Evolutionary conservation across 2,113 vertebrate genomes (phyloP), one percentile per base, ranked within the genome.

Genomic region (Archocentrus centrarchus): DNA sequence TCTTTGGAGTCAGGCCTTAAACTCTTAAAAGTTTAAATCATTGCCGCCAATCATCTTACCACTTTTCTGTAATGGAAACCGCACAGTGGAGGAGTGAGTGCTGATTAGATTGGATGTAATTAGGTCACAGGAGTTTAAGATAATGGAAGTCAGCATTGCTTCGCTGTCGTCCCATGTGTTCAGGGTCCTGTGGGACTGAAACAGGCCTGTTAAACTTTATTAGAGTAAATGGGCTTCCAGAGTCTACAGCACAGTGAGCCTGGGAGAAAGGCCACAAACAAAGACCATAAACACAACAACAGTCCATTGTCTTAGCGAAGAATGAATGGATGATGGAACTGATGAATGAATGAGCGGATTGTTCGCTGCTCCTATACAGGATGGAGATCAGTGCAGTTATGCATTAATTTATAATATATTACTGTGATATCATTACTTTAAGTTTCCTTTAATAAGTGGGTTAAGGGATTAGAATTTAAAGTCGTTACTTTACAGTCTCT

Each of bases 181-280:
- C 68, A 17, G 53, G 80, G 80, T 91, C 91, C 88, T 75, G 80
- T 79, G 91, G 85, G 86, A 92, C 87, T 41, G 41, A 86, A 86
- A 57, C 76, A 22, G 61, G 80, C 89, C 89, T 89, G 94, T 93
- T 93, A 89, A 93, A 92, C 89, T 92, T 95, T 92, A 94, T 91
- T 91, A 84, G 87, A 83, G 80, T 79, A 77, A 90, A 83, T 87
- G 83, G 87, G 86, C 89, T 90, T 84, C 85, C 84, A 59, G 87
- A 88, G 85, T 79, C 84, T 84, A 66, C 83, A 44, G 60, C 66
- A 68, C 77, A 73, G 77, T 63, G 85, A 82, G 90, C 77, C 80
- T 82, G 86, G 87, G 86, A 93, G 80, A 88, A 41, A 86, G 85
- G 60, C 88, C 84, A 87, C 89, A 79, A 90, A 84, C 84, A 83